Evolutionary conservation across 2,888 invertebrate genomes (phyloP), one percentile per base, ranked within the genome.

Genomic region (Petrolisthes manimaculis): DNA sequence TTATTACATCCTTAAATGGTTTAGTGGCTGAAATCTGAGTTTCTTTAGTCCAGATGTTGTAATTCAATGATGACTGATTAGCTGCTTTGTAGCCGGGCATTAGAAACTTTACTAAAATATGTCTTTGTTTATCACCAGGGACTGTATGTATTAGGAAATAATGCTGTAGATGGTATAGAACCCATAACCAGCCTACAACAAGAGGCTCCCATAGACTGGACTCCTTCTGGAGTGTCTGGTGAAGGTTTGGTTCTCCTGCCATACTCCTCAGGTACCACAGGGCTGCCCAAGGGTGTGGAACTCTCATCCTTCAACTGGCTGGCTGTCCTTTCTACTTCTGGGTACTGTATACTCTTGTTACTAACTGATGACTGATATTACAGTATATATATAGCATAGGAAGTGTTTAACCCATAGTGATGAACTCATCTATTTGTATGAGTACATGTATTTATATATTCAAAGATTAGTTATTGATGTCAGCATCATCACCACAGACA

Each of bases 231-330:
- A 51, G 80, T 74, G 21, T 81, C 53, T 9, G 80, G 84, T 12
- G 67, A 80, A 14, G 69, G 53, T 9, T 84, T 84, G 54, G 55
- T 84, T 3, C 84, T 84, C 71, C 37, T 88, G 12, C 84, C 84
- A 6, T 88, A 88, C 61, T 88, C 88, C 9, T 88, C 88, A 21
- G 88, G 88, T 18, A 88, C 88, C 67, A 88, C 88, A 0, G 88
- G 88, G 21, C 84, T 88, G 5, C 88, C 88, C 18, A 88, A 88
- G 54, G 88, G 88, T 37, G 88, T 88, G 18, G 75, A 84, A 71
- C 79, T 88, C 14, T 81, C 88, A 21, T 74, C 88, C 4, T 18
- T 21, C 12, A 88, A 88, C 53, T 88, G 88, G 88, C 75, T 88
- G 14, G 84, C 88, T 37, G 81, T 84, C 56, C 88, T 88, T n/a